Base-by-base conservation (phyloP, 53 echinoderm and acorn worm species). In the Apostichopus leukothele region DNA sequence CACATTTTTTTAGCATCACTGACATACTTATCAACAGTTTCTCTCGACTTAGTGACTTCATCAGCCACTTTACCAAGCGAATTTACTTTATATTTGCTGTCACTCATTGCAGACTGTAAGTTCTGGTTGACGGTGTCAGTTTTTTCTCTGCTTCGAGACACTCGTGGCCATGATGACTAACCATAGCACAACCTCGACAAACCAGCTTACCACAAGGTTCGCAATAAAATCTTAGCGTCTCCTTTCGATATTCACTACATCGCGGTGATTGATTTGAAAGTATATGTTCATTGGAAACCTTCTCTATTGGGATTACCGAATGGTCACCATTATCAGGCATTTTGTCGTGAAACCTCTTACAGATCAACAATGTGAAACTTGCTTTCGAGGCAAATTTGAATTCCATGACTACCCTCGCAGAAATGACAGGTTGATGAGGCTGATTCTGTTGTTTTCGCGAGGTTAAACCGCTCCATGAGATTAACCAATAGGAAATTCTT, bases 61-160 rank as follows among this genome's bases (percentile, higher is more conserved):
- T 39, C 39, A 39, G 39, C 39, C 39, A 39, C 39, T 39, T 39
- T 39, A 39, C 1, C 39, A 39, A 39, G 39, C 39, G 39, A 39
- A 39, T 39, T 39, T 39, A 39, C 39, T 39, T 39, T 39, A 39
- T 25, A 0, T 25, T 25, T 25, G 25, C 25, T 25, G 25, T 25
- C 25, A 25, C 25, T 39, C 39, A 39, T 3, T 3, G 39, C 39
- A 39, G 39, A 39, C 39, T 39, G 39, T 39, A 3, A 39, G 3
- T 39, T 39, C 3, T 39, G 39, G 3, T 39, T 39, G 39, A 39
- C 39, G 39, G 39, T 39, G 39, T 39, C 22, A 78, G 7, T n/a
- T 16, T 51, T 11, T 51, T 78, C 51, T 78, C 78, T 11, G 78
- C 78, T 78, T 78, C 78, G 52, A n/a, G 7, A 52, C 78, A 78